Evolutionary conservation across 64 coral and sea anemone genomes (phyloP).

Genomic region (Montipora efflorescens): DNA sequence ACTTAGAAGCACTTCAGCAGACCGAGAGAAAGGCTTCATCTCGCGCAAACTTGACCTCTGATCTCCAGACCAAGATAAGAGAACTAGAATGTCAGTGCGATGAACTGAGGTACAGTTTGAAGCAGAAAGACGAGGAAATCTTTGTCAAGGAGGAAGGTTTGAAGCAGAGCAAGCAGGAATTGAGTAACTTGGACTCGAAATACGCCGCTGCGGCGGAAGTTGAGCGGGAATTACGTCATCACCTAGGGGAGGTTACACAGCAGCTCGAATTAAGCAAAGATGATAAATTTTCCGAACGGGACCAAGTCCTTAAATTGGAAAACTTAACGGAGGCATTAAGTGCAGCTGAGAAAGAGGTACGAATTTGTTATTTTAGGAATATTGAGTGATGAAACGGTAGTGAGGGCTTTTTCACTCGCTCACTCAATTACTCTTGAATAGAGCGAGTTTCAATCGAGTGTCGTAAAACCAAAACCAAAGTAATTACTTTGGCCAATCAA

Average conservation of each 20-base stretch:
- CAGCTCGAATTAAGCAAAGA: constrained; percentile 68
- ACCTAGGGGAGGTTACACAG: constrained; percentile 90
- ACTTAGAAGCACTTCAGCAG: not conserved
- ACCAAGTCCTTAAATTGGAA: not conserved
- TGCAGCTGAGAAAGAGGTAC: constrained; percentile 33
- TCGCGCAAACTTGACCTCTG: not conserved
- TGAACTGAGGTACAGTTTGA: constrained; percentile 74
- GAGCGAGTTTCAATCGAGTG: too few relatives aligned
- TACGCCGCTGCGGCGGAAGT: constrained; percentile 71
- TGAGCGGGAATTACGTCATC: constrained; percentile 82
- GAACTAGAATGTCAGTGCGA: constrained; percentile 59
- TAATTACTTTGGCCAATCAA: too few relatives aligned
- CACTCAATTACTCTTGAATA: too few relatives aligned
- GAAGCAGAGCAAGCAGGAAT: constrained; percentile 64
- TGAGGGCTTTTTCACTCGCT: too few relatives aligned
- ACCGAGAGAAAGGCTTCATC: not conserved
- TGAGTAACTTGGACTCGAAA: constrained; percentile 73
- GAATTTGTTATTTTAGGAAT: too few relatives aligned
- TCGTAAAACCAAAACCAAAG: too few relatives aligned
- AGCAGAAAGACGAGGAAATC: constrained; percentile 83
- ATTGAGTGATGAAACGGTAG: too few relatives aligned
- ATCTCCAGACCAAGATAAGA: constrained; percentile 32
- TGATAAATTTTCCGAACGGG: not conserved
- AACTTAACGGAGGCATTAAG: not conserved
- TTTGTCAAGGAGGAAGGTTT: constrained; percentile 63